Percentiles rank a stretch among this genome's conserved stretches.
Conservation (phyloP, 1,140 invertebrate species). For the Drosophila miranda region DNA sequence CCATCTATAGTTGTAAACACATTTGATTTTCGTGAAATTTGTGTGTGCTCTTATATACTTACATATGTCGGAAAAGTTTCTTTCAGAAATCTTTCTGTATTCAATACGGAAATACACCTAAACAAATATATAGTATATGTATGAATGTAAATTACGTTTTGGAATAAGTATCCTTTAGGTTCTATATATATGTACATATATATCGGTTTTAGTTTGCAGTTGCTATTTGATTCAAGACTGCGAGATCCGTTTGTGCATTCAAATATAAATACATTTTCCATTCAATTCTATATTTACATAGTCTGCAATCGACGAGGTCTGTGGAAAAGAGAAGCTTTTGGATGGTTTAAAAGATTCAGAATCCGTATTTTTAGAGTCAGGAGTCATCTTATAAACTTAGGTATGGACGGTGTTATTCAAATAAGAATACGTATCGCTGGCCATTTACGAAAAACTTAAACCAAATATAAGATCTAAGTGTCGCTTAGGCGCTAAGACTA, state of each 20-base stretch:
- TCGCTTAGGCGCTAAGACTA: slow-evolving; percentile 56
- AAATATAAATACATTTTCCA: slow-evolving; percentile 40
- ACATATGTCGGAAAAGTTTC: slow-evolving; percentile 45
- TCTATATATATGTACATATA: slow-evolving; percentile 58
- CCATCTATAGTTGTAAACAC: slow-evolving; percentile 43
- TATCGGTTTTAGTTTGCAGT: slow-evolving; percentile 52
- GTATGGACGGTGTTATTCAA: slow-evolving; percentile 65
- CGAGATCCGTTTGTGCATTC: slow-evolving; percentile 69
- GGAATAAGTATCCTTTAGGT: slow-evolving; percentile 32
- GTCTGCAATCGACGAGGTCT: slow-evolving; percentile 16
- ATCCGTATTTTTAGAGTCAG: slow-evolving; percentile 5
- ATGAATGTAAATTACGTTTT: slow-evolving; percentile 38
- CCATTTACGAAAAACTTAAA: slow-evolving; percentile 54
- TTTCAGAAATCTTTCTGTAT: slow-evolving; percentile 60
- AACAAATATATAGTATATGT: slow-evolving; percentile 41
- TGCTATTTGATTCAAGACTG: slow-evolving; percentile 57
- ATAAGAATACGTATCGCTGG: slow-evolving; percentile 58
- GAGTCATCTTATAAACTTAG: slow-evolving; percentile 38
- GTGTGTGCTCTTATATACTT: slow-evolving; percentile 8
- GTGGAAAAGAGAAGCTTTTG: slow-evolving; percentile 11
- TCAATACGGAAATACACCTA: slow-evolving; percentile 56
- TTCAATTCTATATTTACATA: slow-evolving; percentile 45
- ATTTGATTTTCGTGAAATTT: slow-evolving; percentile 28
- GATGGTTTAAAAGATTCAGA: background rate
- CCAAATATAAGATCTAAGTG: slow-evolving; percentile 28